A percentile compares a stretch with the other conserved stretches of the same genome.
phyloP scores from a whole-genome alignment of 2,797 vertebrate genomes.

The Anomalospiza imberbis region DNA sequence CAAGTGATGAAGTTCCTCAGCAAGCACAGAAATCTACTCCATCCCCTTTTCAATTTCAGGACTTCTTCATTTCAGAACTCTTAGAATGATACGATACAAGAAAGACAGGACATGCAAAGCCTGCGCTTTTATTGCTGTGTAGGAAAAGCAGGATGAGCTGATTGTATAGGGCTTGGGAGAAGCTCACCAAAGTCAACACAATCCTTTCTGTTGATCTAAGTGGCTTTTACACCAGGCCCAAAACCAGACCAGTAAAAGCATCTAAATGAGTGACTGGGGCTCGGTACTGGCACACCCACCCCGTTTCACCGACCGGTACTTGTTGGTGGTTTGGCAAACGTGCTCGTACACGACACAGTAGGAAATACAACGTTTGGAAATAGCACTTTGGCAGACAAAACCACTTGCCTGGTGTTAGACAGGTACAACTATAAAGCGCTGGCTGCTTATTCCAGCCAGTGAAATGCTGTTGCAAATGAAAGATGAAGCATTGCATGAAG shows the following conservation, averaged over 20 bases:
- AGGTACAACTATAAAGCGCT: neutral
- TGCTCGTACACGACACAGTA: neutral
- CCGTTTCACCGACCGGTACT: neutral
- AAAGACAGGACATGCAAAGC: constrained; percentile 24
- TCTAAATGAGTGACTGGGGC: neutral
- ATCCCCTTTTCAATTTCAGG: neutral
- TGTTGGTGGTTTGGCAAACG: neutral
- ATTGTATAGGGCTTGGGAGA: neutral
- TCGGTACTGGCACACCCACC: neutral
- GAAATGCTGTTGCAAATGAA: constrained; percentile 69
- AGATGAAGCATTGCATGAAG: constrained; percentile 74
- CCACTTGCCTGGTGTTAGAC: constrained; percentile 30
- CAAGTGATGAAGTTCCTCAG: neutral
- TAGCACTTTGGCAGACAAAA: constrained; percentile 17
- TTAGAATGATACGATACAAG: neutral
- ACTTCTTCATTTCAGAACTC: neutral
- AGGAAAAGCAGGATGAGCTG: constrained; percentile 42
- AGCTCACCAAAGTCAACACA: neutral
- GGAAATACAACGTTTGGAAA: constrained; percentile 29
- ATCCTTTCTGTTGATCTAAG: neutral
- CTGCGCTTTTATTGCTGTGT: constrained; percentile 5
- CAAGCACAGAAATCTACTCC: constrained; percentile 18
- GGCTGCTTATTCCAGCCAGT: constrained; percentile 45
- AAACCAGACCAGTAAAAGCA: neutral
- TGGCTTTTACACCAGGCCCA: neutral